Percentiles rank a stretch among this genome's conserved stretches.
Evolutionary conservation across 2,113 vertebrate species (phyloP).

Genomic region (Acanthisitta chloris): DNA sequence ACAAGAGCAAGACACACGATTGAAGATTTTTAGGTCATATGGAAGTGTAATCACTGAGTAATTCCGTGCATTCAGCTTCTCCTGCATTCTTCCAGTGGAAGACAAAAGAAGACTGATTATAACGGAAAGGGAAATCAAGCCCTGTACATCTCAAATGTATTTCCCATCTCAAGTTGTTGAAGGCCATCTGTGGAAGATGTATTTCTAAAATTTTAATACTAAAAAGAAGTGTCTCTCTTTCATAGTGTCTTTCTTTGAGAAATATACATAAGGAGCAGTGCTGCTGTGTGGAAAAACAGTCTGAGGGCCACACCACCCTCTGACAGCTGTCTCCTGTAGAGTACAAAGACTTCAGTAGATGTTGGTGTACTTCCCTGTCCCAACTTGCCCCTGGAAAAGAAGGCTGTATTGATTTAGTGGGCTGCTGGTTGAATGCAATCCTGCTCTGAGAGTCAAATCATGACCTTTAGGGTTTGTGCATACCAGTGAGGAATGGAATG

Average conservation of each 20-base stretch:
- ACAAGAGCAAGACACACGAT: not conserved
- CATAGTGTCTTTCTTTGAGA: not conserved
- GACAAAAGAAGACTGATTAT: constrained; percentile 6
- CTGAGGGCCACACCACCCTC: not conserved
- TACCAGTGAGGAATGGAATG: not conserved
- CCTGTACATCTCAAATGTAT: not conserved
- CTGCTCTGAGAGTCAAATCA: not conserved
- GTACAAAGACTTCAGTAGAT: not conserved
- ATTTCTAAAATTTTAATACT: not conserved
- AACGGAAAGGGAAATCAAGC: not conserved
- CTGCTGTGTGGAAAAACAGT: not conserved
- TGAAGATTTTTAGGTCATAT: not conserved
- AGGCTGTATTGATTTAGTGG: not conserved
- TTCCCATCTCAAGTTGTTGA: not conserved
- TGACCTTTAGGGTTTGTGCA: not conserved
- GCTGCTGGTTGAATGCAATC: not conserved
- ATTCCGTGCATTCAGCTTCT: constrained; percentile 16
- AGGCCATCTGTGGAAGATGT: not conserved
- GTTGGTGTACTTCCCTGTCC: not conserved
- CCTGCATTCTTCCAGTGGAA: not conserved
- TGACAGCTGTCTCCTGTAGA: not conserved
- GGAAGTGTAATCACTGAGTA: not conserved
- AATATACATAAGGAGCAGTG: not conserved
- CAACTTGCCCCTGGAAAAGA: not conserved
- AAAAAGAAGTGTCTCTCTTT: not conserved